These are phyloP conservation scores for Phrynosoma blainvillii DNA, from an alignment of 2,113 vertebrate species.

Conservation along the genomic window DNA sequence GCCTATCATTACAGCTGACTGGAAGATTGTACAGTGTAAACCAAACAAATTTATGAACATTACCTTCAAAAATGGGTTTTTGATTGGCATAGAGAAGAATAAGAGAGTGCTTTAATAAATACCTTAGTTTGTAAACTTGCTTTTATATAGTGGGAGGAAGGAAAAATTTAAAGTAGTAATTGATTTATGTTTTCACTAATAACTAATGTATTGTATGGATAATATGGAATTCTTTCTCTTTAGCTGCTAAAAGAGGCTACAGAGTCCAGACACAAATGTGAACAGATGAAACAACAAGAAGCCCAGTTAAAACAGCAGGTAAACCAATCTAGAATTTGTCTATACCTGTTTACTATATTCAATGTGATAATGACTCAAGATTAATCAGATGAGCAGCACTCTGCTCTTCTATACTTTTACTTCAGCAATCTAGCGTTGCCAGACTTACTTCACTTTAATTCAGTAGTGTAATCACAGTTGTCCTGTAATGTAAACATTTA, in stretches of 20 bases:
- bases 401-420: too few relatives aligned
- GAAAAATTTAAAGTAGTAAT: not conserved
- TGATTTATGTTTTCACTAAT: not conserved
- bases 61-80: not conserved
- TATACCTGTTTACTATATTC: not conserved
- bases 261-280: constrained; percentile 95
- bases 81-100: not conserved
- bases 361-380: not conserved
- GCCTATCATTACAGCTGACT: too few relatives aligned
- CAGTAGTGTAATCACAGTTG: not conserved
- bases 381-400: not conserved
- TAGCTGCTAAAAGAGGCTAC: constrained; percentile 96
- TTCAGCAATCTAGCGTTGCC: too few relatives aligned
- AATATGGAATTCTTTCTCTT: constrained; percentile 36
- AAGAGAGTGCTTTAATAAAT: not conserved
- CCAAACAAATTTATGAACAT: not conserved
- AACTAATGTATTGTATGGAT: not conserved
- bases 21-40: not conserved
- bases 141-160: not conserved
- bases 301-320: constrained; percentile 97
- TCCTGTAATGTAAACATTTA: too few relatives aligned
- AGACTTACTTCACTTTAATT: not conserved
- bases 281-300: constrained; percentile 97
- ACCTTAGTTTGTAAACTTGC: not conserved
- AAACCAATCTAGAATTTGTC: constrained; percentile 19